Evolutionary conservation across 1,140 invertebrate genomes (phyloP), one percentile per base, ranked within the genome.

Genomic region (Mizuhopecten yessoensis): DNA sequence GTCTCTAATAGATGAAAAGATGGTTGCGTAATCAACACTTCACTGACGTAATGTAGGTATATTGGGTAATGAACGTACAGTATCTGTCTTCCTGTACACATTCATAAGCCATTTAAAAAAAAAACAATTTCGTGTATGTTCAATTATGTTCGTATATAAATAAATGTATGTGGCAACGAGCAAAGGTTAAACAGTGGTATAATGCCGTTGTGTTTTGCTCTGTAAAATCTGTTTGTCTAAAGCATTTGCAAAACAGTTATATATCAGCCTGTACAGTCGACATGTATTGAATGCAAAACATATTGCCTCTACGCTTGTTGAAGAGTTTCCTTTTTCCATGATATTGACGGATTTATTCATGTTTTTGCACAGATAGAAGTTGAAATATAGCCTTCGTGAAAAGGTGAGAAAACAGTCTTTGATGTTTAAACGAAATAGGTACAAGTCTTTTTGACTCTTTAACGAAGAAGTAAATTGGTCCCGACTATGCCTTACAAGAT

Each of bases 381-480:
- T 75, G 23, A 75, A 29, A 75, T 17, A 45, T 45, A 75, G 23
- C 5, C 57, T 1, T 75, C 57, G n/a, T 75, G 23, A 75, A 75
- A 29, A 75, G 20, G 57, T 75, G 57, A 75, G 57, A 75, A n/a
- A 75, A 29, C 13, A 29, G 57, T n/a, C 57, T 75, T 75, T 75
- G 57, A 75, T 75, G 23, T 75, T n/a, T 75, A 75, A 75, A 75
- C n/a, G 57, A 75, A 75, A 75, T 75, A 29, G n/a, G 23, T 75
- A 75, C 23, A 75, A 9, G 5, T 75, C 57, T 75, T 75, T 75
- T 75, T n/a, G 57, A 75, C 57, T 75, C 9, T 75, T 75, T 75
- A 75, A 75, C 57, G 57, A n/a, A 75, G 57, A 75, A 75, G 57
- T n/a, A 75, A 75, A 75, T 75, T 75, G 57, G 57, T 75, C 57